These are phyloP conservation scores for Scrobipalpa atriplicella DNA, from an alignment of 2,888 invertebrate genomes.

Conservation along the genomic window DNA sequence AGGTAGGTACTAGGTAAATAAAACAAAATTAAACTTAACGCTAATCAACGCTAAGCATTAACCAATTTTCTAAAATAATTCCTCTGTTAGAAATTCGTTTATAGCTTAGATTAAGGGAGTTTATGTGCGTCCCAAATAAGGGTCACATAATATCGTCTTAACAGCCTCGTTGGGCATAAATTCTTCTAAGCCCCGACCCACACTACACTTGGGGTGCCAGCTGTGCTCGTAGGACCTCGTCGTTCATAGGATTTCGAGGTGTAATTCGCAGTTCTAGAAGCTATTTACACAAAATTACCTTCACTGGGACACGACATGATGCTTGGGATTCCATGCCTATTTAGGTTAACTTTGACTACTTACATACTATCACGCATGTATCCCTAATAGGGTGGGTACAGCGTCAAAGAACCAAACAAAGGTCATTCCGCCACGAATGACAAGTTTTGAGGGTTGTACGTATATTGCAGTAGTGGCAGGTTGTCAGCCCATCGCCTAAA, in stretches of 20 bases:
- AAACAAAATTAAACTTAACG: too few relatives aligned
- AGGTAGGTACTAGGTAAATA: too few relatives aligned
- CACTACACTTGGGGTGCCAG: constrained; percentile 1
- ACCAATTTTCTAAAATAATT: background rate
- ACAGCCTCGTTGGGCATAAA: constrained; percentile 6
- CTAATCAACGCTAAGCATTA: too few relatives aligned
- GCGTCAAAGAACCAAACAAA: too few relatives aligned
- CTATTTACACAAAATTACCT: background rate
- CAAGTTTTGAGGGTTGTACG: too few relatives aligned
- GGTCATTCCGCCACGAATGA: too few relatives aligned
- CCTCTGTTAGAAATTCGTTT: background rate
- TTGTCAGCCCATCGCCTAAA: too few relatives aligned
- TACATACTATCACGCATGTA: too few relatives aligned
- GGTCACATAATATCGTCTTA: constrained; percentile 5
- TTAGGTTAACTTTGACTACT: too few relatives aligned
- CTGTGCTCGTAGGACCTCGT: background rate
- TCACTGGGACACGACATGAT: background rate
- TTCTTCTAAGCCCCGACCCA: background rate
- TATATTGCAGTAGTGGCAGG: too few relatives aligned
- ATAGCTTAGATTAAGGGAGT: background rate
- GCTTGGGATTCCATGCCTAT: background rate
- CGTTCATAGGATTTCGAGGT: background rate
- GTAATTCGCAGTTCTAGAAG: background rate
- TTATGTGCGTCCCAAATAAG: background rate
- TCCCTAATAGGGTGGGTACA: too few relatives aligned